Base-by-base conservation (phyloP, 2,113 vertebrate species). In the Eclectus roratus region DNA sequence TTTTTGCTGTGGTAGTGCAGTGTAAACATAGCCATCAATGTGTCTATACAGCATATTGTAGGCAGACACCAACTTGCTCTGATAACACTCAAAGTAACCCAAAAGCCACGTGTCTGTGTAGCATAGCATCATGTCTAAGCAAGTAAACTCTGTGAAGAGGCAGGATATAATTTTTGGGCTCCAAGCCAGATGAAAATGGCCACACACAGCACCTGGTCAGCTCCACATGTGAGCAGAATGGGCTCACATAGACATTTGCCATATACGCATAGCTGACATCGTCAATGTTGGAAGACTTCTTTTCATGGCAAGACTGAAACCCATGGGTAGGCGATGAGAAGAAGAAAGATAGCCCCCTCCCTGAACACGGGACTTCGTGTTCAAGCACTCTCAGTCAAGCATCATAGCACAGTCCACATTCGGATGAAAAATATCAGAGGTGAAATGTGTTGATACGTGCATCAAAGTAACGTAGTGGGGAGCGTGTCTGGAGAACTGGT, bases 401-500 rank as follows among this genome's bases (percentile, higher is more conserved):
- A 49, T 39, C 88, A 44, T 93, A 95, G 93, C 76, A 70, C 0
- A 37, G 65, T 69, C 69, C 25, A 28, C 44, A 70, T 73, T 95
- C 52, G 89, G 44, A 63, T 85, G 94, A 80, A 92, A 88, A 92
- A 91, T 61, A 95, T 41, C 73, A 80, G 83, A 81, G 86, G 88
- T 89, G 80, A 93, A 91, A 92, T 37, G 73, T 68, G 91, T 81
- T 90, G 86, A 61, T 91, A 41, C 0, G 17, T 27, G 69, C 70
- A 95, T 96, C 85, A 96, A 96, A 92, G 46, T 81, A 89, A 88
- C 76, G 0, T 43, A 73, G 89, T 31, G 25, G 76, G 94, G 82
- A 87, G 43, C 88, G 64, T 56, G 81, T 74, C 80, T 96, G 89
- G 92, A 96, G 93, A 97, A 94, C 86, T 95, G 81, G 66, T 74